These are phyloP conservation scores for Hypomecis atomaria DNA, from an alignment of 2,888 invertebrate genomes.

Conservation along the genomic window DNA sequence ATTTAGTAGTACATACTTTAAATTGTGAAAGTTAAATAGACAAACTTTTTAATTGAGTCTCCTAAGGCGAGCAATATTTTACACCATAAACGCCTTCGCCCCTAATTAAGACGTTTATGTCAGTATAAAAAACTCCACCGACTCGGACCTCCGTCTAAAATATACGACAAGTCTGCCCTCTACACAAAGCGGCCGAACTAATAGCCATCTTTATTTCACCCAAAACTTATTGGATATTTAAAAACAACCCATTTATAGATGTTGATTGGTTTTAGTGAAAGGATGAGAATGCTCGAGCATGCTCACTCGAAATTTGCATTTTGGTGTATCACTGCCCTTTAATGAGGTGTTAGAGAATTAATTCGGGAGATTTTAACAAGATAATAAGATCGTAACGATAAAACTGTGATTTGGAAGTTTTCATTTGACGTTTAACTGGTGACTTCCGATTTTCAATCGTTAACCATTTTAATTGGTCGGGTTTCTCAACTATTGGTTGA, in stretches of 20 bases:
- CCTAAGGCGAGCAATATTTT: constrained; percentile 50
- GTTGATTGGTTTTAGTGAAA: constrained; percentile 65
- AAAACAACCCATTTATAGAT: constrained; percentile 65
- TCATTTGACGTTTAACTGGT: constrained; percentile 64
- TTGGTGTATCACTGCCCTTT: constrained; percentile 68
- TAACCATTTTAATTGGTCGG: constrained; percentile 55
- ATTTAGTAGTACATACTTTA: constrained; percentile 9
- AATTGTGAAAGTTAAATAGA: constrained; percentile 41
- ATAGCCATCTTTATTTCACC: constrained; percentile 67
- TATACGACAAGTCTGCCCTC: constrained; percentile 61
- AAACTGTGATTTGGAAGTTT: constrained; percentile 56
- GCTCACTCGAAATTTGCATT: constrained; percentile 76
- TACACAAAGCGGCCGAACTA: constrained; percentile 68
- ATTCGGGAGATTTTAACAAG: constrained; percentile 69
- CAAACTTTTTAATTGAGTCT: constrained; percentile 17
- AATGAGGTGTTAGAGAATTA: constrained; percentile 81
- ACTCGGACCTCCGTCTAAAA: constrained; percentile 61
- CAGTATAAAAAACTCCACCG: constrained; percentile 58
- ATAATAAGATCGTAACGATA: constrained; percentile 72
- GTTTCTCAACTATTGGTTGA: constrained; percentile 43
- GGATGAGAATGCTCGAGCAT: constrained; percentile 71
- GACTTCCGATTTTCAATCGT: constrained; percentile 66
- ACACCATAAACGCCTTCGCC: constrained; percentile 61
- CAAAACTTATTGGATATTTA: constrained; percentile 57
- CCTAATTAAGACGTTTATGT: constrained; percentile 76